Conservation (phyloP, 2,888 invertebrate genomes). For the Drosophila rellima region DNA sequence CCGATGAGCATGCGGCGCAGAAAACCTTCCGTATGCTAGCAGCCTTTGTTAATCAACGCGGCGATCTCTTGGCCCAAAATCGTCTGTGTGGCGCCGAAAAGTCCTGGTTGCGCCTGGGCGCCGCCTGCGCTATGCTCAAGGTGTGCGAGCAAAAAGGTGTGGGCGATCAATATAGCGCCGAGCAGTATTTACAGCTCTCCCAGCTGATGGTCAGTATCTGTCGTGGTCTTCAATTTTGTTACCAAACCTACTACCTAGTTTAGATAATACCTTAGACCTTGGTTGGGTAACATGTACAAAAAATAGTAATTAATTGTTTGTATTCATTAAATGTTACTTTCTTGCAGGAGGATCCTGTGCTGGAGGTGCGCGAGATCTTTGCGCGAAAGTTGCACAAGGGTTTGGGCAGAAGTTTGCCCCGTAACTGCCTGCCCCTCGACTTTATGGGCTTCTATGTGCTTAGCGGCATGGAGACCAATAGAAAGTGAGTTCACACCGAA, state of each 20-base stretch:
- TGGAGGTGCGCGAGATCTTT: conserved; percentile 95
- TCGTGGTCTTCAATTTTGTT: no score
- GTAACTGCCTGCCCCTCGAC: conserved; percentile 96
- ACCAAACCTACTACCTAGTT: no score
- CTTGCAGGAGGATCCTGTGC: conserved; percentile 89
- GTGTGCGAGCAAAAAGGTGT: conserved; percentile 98
- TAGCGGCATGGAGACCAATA: conserved; percentile 95
- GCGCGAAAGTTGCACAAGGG: conserved; percentile 97
- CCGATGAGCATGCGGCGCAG: conserved; percentile 94
- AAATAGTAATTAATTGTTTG: background rate
- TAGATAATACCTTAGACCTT: no score
- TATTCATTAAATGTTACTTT: background rate
- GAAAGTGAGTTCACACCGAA: conserved; percentile 87
- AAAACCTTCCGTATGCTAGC: conserved; percentile 97
- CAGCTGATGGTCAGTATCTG: conserved; percentile 92
- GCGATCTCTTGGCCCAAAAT: conserved; percentile 92
- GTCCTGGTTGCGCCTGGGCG: conserved; percentile 96
- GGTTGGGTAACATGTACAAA: background rate
- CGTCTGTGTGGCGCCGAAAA: conserved; percentile 94
- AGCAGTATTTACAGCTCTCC: conserved; percentile 97
- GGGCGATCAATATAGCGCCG: conserved; percentile 96
- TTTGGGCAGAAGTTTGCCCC: conserved; percentile 92
- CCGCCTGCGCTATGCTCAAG: conserved; percentile 98
- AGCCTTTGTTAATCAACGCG: conserved; percentile 97
- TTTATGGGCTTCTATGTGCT: conserved; percentile 98